A percentile compares a stretch with the other conserved stretches of the same genome.
Conservation (phyloP, 2,888 invertebrate genomes). For the Zhengitettix transpicula region DNA sequence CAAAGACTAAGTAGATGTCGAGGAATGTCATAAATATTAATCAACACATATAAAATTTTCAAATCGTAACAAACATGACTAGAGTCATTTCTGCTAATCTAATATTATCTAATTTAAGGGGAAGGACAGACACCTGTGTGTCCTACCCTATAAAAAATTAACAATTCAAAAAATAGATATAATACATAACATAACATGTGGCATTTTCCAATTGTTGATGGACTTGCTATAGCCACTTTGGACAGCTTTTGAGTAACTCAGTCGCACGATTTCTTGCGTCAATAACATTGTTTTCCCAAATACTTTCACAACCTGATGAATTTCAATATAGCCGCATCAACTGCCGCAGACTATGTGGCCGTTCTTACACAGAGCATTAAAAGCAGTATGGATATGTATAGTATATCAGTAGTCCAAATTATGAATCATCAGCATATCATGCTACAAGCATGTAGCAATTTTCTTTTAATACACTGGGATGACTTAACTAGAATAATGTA, state of each 20-base stretch:
- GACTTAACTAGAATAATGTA: background rate
- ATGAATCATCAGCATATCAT: constrained; percentile 3
- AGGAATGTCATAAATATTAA: constrained; percentile 35
- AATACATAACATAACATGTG: constrained; percentile 7
- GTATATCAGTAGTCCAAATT: constrained; percentile 10
- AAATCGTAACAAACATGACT: constrained; percentile 37
- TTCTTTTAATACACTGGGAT: background rate
- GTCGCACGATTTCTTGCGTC: constrained; percentile 8
- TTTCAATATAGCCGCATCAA: background rate
- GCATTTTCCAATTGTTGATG: constrained; percentile 6
- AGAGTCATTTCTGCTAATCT: constrained; percentile 26
- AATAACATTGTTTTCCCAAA: constrained; percentile 2
- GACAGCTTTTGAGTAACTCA: constrained; percentile 7
- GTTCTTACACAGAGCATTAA: constrained; percentile 8
- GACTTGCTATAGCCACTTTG: constrained; percentile 12
- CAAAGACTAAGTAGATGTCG: constrained; percentile 12
- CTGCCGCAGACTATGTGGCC: background rate
- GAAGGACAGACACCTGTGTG: constrained; percentile 9
- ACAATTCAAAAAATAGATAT: constrained; percentile 12
- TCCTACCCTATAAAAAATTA: constrained; percentile 11
- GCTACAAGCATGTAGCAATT: constrained; percentile 9
- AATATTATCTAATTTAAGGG: constrained; percentile 8
- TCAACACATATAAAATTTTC: constrained; percentile 36
- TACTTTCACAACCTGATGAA: constrained; percentile 9
- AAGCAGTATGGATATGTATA: constrained; percentile 16